phyloP scores from a whole-genome alignment of 2,888 invertebrate genomes.

The Sclerodermus sp. region DNA sequence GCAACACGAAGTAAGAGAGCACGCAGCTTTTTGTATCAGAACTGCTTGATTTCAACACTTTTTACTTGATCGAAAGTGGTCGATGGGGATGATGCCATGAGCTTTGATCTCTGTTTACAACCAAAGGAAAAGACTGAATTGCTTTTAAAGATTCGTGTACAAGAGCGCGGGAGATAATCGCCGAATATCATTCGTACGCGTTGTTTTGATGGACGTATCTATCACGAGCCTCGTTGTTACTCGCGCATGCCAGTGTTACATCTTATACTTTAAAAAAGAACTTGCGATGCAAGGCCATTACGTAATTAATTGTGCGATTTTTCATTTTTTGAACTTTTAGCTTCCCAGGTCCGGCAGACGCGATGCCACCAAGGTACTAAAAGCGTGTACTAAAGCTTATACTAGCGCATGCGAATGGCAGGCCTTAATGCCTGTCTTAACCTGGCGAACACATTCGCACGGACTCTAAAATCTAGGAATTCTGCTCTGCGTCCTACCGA shows the following conservation, averaged over 20 bases:
- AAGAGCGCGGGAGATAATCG: no score
- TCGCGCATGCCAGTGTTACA: conserved; percentile 46
- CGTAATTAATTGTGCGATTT: conserved; percentile 54
- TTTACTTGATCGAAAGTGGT: no score
- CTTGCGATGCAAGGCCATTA: conserved; percentile 31
- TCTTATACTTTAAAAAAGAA: conserved; percentile 49
- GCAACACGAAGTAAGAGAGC: no score
- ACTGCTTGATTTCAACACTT: no score
- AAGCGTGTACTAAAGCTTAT: conserved; percentile 34
- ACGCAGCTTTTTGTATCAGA: no score
- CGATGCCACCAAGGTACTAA: conserved; percentile 59
- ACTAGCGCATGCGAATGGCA: conserved; percentile 35
- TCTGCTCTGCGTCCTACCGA: conserved; percentile 33
- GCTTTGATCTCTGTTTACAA: no score
- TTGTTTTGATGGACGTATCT: no score
- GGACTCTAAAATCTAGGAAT: conserved; percentile 33
- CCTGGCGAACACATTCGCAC: conserved; percentile 33
- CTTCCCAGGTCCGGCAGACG: conserved; percentile 59
- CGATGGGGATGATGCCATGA: no score
- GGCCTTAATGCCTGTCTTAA: conserved; percentile 26
- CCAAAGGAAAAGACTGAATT: no score
- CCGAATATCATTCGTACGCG: no score
- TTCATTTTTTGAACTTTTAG: conserved; percentile 57
- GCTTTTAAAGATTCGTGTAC: no score
- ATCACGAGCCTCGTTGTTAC: not conserved